Evolutionary conservation across 2,888 invertebrate species (phyloP).

Genomic region (Phaonia tiefii): DNA sequence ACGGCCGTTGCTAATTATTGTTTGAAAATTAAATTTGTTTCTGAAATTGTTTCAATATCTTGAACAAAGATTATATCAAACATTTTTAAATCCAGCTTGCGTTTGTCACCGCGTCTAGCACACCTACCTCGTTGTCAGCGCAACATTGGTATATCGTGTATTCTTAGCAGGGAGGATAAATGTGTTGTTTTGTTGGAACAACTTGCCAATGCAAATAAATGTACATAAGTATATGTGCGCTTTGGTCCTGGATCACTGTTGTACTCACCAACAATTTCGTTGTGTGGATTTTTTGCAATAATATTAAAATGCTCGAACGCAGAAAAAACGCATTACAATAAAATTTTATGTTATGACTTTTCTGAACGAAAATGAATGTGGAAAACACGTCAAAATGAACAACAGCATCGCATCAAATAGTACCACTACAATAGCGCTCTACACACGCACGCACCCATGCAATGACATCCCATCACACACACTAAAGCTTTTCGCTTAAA

Average conservation of each 20-base stretch:
- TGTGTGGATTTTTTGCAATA: conserved; percentile 69
- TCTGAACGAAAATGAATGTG: conserved; percentile 68
- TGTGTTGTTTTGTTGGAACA: conserved; percentile 29
- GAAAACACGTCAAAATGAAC: conserved; percentile 75
- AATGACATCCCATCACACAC: neutral
- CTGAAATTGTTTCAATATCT: no score
- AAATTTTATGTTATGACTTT: conserved; percentile 77
- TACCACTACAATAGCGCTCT: conserved; percentile 9
- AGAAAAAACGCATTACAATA: conserved; percentile 78
- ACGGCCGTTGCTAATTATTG: no score
- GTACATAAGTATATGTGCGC: neutral
- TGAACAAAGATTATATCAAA: no score
- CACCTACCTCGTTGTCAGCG: neutral
- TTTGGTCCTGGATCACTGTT: conserved; percentile 10
- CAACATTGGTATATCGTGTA: conserved; percentile 17
- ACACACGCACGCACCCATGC: neutral
- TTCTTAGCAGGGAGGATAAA: conserved; percentile 7
- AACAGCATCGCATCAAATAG: conserved; percentile 54
- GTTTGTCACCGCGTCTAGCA: neutral
- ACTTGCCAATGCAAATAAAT: conserved; percentile 18
- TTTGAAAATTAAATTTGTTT: no score
- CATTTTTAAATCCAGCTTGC: no score
- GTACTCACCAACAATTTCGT: conserved; percentile 16
- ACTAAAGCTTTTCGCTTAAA: no score
- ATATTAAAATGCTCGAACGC: conserved; percentile 78